Conservation (phyloP, 2,888 invertebrate species). For the Cantharis flavilabris region DNA sequence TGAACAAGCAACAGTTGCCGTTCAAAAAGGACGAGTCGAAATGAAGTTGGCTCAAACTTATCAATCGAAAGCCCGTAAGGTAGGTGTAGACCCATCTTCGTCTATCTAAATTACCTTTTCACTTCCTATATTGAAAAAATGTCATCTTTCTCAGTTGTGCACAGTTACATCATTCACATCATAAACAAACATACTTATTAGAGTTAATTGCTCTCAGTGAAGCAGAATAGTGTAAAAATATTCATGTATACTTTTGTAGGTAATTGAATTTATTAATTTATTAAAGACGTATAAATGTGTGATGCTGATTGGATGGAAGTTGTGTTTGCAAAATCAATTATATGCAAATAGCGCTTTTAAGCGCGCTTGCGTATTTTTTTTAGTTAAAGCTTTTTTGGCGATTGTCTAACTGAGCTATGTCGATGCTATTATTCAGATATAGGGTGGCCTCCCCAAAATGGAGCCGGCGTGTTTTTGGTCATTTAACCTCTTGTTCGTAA, state of each 20-base stretch:
- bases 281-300: background rate
- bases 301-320: background rate
- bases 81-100: slow-evolving; percentile 57
- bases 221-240: background rate
- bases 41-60: slow-evolving; percentile 80
- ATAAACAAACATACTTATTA: background rate
- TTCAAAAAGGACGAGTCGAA: slow-evolving; percentile 78
- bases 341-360: background rate
- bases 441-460: too few species aligned
- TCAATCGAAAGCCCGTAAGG: slow-evolving; percentile 88
- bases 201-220: background rate
- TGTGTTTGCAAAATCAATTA: background rate
- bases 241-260: background rate
- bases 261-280: background rate
- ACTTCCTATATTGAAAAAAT: slow-evolving; percentile 19
- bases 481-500: too few species aligned
- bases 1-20: slow-evolving; percentile 81
- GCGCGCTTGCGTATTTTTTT: background rate
- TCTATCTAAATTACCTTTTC: slow-evolving; percentile 21
- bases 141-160: slow-evolving; percentile 8
- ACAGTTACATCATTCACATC: slow-evolving; percentile 3
- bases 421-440: background rate
- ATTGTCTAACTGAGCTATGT: background rate
- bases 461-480: too few species aligned
- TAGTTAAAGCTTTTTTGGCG: background rate